Evolutionary conservation across 1,140 invertebrate genomes (phyloP), one percentile per base, ranked within the genome.

Genomic region (Gryllus bimaculatus): DNA sequence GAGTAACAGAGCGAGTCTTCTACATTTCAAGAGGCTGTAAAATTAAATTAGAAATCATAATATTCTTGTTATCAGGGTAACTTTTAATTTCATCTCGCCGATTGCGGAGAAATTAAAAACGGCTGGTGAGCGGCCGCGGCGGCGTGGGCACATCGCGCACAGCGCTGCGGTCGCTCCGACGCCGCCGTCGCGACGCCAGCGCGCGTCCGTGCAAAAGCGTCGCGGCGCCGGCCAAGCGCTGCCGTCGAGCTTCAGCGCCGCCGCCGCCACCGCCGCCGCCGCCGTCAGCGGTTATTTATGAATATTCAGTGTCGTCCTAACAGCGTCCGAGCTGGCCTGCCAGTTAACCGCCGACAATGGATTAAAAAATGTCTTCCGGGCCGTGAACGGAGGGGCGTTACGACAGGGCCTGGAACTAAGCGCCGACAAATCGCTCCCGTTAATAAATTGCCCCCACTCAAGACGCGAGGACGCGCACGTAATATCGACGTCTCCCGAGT

Each of bases 1-100:
- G 26, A 39, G 26, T 1, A 5, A 39, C 26, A 39, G 26, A 39
- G 26, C 26, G 26, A 39, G 26, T 39, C 26, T 39, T 39, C 26
- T 39, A 39, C 26, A 39, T 39, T 39, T 39, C 26, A 39, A 66
- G 54, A 66, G 18, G 54, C 54, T 66, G 54, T 66, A 66, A 66
- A 66, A 66, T 66, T 66, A 66, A 66, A 66, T 66, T 66, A 66
- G 54, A 66, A 66, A 66, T 66, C 54, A 66, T 66, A 66, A 66
- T 66, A 66, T 66, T 66, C 54, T 10, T 66, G 54, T 66, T 66
- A 66, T 66, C 54, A 18, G 10, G 54, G 54, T 18, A 66, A 66
- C 54, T 66, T 66, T 66, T 66, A 66, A 66, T 66, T 66, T 66
- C 54, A 66, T 66, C 54, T 66, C 54, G 10, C 10, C 18, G 54